These are phyloP conservation scores for Magallana angulata DNA, from an alignment of 1,140 invertebrate species.

Conservation along the genomic window DNA sequence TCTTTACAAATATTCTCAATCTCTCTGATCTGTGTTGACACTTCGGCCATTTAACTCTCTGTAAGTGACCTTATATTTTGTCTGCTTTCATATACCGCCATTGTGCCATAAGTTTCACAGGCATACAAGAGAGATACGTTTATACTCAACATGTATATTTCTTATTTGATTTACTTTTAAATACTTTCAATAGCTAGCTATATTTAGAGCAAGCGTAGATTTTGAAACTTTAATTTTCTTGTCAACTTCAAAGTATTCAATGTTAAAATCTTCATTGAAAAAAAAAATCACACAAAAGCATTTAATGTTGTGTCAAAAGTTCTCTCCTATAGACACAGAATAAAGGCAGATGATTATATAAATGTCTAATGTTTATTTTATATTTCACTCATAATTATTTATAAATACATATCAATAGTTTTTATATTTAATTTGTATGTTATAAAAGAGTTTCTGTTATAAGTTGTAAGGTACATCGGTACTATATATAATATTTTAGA, in stretches of 20 bases:
- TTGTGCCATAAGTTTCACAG: neutral
- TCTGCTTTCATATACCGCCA: neutral
- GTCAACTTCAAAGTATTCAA: neutral
- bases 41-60: neutral
- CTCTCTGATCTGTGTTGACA: neutral
- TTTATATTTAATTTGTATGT: no score
- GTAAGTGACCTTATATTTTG: slow-evolving; percentile 27
- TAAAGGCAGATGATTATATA: no score
- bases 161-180: neutral
- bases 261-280: no score
- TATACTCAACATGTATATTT: neutral
- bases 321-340: no score
- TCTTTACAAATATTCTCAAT: neutral
- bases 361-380: no score
- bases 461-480: no score
- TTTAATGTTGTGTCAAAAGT: no score
- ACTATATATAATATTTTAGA: no score
- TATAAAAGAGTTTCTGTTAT: no score
- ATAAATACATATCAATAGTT: no score
- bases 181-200: neutral
- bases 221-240: neutral
- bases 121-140: slow-evolving; percentile 1
- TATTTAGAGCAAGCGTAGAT: neutral
- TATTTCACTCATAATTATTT: no score
- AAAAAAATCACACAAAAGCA: no score